Evolutionary conservation across 2,797 vertebrate species (phyloP), one percentile per base, ranked within the genome.

Genomic region (Ctenochaetus hawaiiensis): DNA sequence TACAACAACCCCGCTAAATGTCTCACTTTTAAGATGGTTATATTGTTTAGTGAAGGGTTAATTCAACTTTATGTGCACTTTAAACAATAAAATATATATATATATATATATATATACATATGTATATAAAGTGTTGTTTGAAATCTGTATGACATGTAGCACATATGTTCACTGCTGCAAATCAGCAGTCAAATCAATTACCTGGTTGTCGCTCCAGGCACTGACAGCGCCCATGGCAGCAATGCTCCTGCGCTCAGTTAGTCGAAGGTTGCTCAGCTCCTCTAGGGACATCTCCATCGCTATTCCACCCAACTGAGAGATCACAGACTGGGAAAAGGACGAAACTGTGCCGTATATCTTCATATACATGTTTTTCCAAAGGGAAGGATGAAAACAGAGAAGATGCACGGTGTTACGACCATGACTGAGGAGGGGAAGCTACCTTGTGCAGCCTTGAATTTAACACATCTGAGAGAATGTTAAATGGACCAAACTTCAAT

Each of bases 191-290:
- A 30, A 47, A 84, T 45, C 18, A 41, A 37, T 44, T 83, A 96
- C 96, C 95, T 96, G 95, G 87, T 69, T 88, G 65, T 45, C 85
- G 75, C 6, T 94, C 95, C 94, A 96, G 52, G 23, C 52, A 44
- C 60, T 81, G 67, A 95, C 43, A 6, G 87, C 79, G 2, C 96
- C 95, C 84, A 96, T 45, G 43, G 93, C 73, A 22, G 91, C 77
- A 0, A 96, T 86, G 61, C 88, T 87, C 20, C 88, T 88, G 7
- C 87, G 84, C 59, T 96, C 93, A 2, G 87, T 83, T 65, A 96
- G 63, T 48, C 45, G 80, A 18, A 96, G 91, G 18, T 60, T 73
- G 2, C 74, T 84, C 80, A 96, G 85, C 84, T 96, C 95, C 0
- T 92, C 92, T 39, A 67, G 17, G 0, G 93, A 88, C 67, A 96